phyloP scores from a whole-genome alignment of 2,888 invertebrate species.

The Melieria omissa region DNA sequence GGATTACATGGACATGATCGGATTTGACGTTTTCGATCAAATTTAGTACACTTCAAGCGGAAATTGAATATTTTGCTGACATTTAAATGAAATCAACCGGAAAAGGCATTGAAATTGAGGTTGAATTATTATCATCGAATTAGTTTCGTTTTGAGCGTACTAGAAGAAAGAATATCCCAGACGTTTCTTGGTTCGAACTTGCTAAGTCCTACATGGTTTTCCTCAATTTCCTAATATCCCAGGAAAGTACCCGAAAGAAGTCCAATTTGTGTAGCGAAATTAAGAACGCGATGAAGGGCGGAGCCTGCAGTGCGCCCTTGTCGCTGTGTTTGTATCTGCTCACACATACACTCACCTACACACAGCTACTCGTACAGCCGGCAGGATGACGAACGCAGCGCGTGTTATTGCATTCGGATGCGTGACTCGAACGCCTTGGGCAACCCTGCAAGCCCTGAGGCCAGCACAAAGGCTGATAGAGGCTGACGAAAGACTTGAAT shows the following conservation, averaged over 20 bases:
- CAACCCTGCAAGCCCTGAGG: conserved; percentile 21
- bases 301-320: conserved; percentile 56
- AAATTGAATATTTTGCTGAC: too few species aligned
- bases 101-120: too few species aligned
- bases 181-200: too few species aligned
- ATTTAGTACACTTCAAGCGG: too few species aligned
- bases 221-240: too few species aligned
- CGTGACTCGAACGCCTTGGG: conserved; percentile 29
- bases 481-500: neutral
- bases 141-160: too few species aligned
- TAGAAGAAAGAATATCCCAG: too few species aligned
- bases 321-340: conserved; percentile 35
- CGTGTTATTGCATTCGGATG: neutral
- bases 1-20: conserved; percentile 50
- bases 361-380: neutral
- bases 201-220: too few species aligned
- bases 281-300: conserved; percentile 46
- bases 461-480: conserved; percentile 7
- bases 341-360: conserved; percentile 20
- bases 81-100: too few species aligned
- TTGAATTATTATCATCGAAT: too few species aligned
- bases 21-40: conserved; percentile 47
- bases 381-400: conserved; percentile 9
- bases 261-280: too few species aligned
- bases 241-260: too few species aligned